Conservation (phyloP, 2,113 vertebrate species). For the Podarcis raffonei region DNA sequence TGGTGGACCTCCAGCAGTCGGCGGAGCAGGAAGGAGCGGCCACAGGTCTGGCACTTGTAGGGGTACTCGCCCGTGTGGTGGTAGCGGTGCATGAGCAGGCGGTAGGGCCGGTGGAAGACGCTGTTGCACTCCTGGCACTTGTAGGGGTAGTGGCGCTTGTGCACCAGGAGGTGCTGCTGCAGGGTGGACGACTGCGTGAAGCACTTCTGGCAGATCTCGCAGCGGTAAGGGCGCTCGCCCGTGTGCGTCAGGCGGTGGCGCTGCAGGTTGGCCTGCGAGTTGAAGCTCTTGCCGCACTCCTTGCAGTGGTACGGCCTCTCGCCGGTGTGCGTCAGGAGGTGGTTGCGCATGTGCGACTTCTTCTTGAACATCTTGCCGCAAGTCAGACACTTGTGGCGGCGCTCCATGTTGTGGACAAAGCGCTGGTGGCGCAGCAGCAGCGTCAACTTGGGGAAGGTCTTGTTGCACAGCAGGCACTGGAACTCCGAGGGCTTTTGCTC, state of each 20-base stretch:
- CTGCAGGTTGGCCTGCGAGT: constrained; percentile 86
- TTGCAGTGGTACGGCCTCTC: constrained; percentile 89
- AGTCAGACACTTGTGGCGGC: constrained; percentile 71
- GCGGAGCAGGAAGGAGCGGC: constrained; percentile 85
- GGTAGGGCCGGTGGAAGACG: constrained; percentile 86
- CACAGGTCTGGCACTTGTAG: constrained; percentile 84
- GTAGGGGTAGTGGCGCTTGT: constrained; percentile 81
- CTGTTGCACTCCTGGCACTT: constrained; percentile 89
- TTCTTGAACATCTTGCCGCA: constrained; percentile 91
- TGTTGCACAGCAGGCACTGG: constrained; percentile 71
- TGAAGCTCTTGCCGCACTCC: constrained; percentile 88
- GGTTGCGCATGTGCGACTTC: constrained; percentile 87
- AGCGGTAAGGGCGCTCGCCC: constrained; percentile 80
- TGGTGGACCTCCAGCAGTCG: constrained; percentile 89
- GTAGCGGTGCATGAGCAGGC: constrained; percentile 88
- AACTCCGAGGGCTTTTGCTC: constrained; percentile 15
- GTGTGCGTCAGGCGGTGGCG: constrained; percentile 89
- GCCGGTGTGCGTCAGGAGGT: constrained; percentile 88
- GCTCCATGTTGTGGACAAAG: constrained; percentile 70
- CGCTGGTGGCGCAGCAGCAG: constrained; percentile 79
- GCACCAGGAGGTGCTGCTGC: constrained; percentile 85
- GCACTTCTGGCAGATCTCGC: constrained; percentile 78
- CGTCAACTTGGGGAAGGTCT: constrained; percentile 73
- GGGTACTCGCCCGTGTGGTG: constrained; percentile 90
- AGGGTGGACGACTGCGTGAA: constrained; percentile 82